A percentile compares a stretch with the other conserved stretches of the same genome.
Evolutionary conservation across 2,113 vertebrate species (phyloP).

Genomic region (Actenoides hombroni): DNA sequence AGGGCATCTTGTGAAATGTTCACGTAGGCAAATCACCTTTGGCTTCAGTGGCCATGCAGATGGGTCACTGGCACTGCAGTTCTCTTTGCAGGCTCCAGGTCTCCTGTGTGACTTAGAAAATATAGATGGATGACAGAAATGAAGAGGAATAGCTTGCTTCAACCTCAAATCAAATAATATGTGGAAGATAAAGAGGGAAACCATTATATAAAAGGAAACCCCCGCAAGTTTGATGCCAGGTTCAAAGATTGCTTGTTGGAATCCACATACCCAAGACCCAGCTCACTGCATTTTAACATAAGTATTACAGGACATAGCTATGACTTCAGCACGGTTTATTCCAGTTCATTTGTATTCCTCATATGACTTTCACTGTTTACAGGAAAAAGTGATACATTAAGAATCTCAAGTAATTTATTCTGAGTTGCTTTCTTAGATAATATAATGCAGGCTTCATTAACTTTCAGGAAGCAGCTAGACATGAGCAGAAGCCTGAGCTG

Average conservation of each 20-base stretch:
- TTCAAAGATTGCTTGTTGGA: not conserved
- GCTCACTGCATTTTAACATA: not conserved
- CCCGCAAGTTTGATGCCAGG: not conserved
- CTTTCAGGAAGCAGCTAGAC: not conserved
- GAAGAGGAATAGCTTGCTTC: not conserved
- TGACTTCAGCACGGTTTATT: not conserved
- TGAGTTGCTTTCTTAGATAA: not conserved
- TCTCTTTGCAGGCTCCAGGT: not conserved
- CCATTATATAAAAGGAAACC: not conserved
- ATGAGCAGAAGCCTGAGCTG: not conserved
- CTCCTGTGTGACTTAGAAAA: not conserved
- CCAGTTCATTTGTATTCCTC: not conserved
- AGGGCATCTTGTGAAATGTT: not conserved
- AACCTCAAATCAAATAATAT: not conserved
- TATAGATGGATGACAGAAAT: not conserved
- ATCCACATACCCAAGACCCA: accelerated
- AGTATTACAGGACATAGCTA: not conserved
- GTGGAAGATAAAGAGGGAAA: not conserved
- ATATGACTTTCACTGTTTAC: not conserved
- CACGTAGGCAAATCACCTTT: not conserved
- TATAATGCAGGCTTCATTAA: not conserved
- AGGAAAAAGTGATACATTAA: not conserved
- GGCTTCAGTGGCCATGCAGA: not conserved
- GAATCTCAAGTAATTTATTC: not conserved
- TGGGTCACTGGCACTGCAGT: not conserved